Evolutionary conservation across 1,140 invertebrate species (phyloP), one percentile per base, ranked within the genome.

Genomic region (Sarcophaga bullata): DNA sequence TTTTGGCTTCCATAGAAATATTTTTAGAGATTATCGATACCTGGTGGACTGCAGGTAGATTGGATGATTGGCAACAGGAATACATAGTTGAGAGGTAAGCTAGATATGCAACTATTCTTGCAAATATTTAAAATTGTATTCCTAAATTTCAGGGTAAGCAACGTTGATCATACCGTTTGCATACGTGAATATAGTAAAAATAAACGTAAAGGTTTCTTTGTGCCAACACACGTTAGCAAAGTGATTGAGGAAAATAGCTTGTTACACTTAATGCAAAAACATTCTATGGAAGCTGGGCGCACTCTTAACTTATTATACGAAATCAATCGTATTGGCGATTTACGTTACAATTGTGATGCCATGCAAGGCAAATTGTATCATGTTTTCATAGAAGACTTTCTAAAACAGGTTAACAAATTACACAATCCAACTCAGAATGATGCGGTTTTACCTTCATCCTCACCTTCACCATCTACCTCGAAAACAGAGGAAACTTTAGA

Each of bases 1-100:
- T 85, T 83, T 8, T 83, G 82, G 49, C 83, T 73, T 48, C 84
- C 11, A 58, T 85, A 11, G 84, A 84, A 80, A 72, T 85, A n/a
- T 90, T 86, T 83, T 86, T 87, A 49, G 72, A 58, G 62, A 89
- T 90, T 17, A 85, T 87, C 10, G 87, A 90, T 46, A 84, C 83
- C 11, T 90, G 88, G 88, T 90, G 87, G 88, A 85, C 81, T 0
- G 83, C 85, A 8, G 87, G 85, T 8, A 58, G 83, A 1, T 84
- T 90, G 1, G 81, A 87, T 72, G 89, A 90, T 83, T 85, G 82
- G 62, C 84, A 84, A 0, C 72, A 82, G 17, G 89, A 90, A 83
- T 90, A 85, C 62, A 83, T 90, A 11, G 85, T 89, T 47, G 85
- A 90, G 80, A 75, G 81, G 76, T 81, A 68, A 46, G 62, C 37